Evolutionary conservation across 1,140 invertebrate species (phyloP), one percentile per base, ranked within the genome.

Genomic region (Dreissena rostriformis): DNA sequence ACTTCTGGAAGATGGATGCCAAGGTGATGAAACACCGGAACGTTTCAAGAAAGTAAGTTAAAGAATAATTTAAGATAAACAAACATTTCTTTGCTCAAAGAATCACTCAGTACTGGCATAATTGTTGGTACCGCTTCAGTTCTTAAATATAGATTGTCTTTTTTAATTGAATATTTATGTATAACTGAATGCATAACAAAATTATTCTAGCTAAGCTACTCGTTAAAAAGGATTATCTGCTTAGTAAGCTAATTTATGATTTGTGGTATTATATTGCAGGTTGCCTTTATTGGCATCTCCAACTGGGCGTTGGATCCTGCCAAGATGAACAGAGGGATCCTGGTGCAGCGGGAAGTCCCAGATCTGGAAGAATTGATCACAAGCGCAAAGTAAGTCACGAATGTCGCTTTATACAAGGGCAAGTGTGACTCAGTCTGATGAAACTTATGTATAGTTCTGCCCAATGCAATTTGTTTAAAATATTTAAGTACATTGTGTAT

Each of bases 281-380:
- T 89, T 49, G 88, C 90, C 28, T 85, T 90, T 70, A 84, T 91
- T 79, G 90, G 90, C 17, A 90, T 91, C 0, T 90, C 89, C 7
- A 91, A 91, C 70, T 91, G 89, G 90, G 88, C 89, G 17, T 68
- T 91, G 10, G 89, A 90, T 86, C 83, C 88, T 14, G 88, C 89
- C 5, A 90, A 90, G 65, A 90, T 90, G 89, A 90, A 90, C 39
- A 66, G 88, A 39, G 89, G 83, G 17, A 87, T 91, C 49, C 85
- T 86, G 15, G 82, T 91, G 10, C 85, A 85, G 52, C 78, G 88
- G 39, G 84, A 84, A 29, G 87, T 84, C 11, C 86, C 86, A 51
- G 88, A 90, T 55, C 65, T 75, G 15, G 66, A 89, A 28, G 89
- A 90, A 76, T 79, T 90, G 2, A 51, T 63, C 15, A 28, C 72